Evolutionary conservation across 2,113 vertebrate species (phyloP).

Genomic region (Lepus europaeus): DNA sequence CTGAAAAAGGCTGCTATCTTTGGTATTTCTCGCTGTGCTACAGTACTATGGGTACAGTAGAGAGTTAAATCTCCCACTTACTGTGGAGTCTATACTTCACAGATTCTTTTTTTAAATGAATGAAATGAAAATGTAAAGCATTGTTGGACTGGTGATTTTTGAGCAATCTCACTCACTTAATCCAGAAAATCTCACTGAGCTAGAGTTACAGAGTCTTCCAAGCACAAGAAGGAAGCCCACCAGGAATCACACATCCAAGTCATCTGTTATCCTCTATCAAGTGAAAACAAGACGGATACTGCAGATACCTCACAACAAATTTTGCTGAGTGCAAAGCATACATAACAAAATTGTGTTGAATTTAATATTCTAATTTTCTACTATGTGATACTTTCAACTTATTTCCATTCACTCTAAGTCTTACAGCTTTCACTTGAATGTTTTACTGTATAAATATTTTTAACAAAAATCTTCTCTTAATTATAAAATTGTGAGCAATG

Average conservation of each 20-base stretch:
- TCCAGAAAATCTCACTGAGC: constrained; percentile 21
- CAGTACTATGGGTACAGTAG: no score
- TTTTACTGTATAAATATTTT: background rate
- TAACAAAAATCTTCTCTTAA: background rate
- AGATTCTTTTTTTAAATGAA: background rate
- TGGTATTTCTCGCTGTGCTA: background rate
- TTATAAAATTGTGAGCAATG: background rate
- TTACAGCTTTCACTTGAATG: background rate
- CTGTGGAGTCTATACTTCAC: background rate
- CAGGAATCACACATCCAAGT: background rate
- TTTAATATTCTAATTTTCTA: background rate
- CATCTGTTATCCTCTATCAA: constrained; percentile 43
- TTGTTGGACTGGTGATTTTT: background rate
- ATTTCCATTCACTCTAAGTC: background rate
- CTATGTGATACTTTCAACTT: background rate
- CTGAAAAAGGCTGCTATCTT: background rate
- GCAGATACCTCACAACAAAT: background rate
- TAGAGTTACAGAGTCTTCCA: constrained; percentile 13
- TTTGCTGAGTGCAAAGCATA: background rate
- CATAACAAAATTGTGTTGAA: background rate
- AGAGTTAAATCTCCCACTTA: background rate
- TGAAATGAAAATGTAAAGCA: background rate
- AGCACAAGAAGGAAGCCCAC: background rate
- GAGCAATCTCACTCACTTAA: background rate
- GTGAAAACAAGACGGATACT: background rate